Base-by-base conservation (phyloP, 2,888 invertebrate genomes). In the Crematogaster levior region DNA sequence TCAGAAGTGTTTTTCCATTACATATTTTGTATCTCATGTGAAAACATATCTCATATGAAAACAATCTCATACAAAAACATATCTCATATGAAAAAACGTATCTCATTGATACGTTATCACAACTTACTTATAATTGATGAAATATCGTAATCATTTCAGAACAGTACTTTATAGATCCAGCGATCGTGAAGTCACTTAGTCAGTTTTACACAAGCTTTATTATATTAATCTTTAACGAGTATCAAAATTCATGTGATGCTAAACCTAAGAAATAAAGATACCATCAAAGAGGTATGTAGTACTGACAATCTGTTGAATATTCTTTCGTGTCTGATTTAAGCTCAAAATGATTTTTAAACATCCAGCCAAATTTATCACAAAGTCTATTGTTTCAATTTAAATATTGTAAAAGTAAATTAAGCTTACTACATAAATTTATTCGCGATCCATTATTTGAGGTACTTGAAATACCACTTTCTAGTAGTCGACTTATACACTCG, bases 101-200 rank as follows among this genome's bases (percentile, higher is more conserved):
- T 63, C 37, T 61, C 21, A 61, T 15, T 24, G 40, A 70, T 79
- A 56, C 0, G n/a, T 27, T 60, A 60, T 60, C n/a, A 6, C 18
- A 18, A n/a, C n/a, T n/a, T n/a, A 30, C 27, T 75, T 9, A 34
- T 21, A 53, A 77, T 40, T 4, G 46, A 24, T n/a, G 5, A 34
- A 48, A 51, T 2, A 75, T 51, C 10, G 24, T 12, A 43, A 34
- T 27, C 4, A 6, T 51, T 1, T 53, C 21, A n/a, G n/a, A n/a
- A n/a, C n/a, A n/a, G n/a, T n/a, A n/a, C n/a, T n/a, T n/a, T n/a
- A n/a, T n/a, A n/a, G n/a, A n/a, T n/a, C n/a, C n/a, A n/a, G n/a
- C n/a, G n/a, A 40, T 30, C 34, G 40, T n/a, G 1, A 66, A 56
- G 27, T 12, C 3, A 30, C n/a, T 51, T 34, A 61, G 37, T 66